A percentile compares a stretch with the other conserved stretches of the same genome.
Evolutionary conservation across 2,113 vertebrate genomes (phyloP).

Genomic region (Psittacula cyanocephala): DNA sequence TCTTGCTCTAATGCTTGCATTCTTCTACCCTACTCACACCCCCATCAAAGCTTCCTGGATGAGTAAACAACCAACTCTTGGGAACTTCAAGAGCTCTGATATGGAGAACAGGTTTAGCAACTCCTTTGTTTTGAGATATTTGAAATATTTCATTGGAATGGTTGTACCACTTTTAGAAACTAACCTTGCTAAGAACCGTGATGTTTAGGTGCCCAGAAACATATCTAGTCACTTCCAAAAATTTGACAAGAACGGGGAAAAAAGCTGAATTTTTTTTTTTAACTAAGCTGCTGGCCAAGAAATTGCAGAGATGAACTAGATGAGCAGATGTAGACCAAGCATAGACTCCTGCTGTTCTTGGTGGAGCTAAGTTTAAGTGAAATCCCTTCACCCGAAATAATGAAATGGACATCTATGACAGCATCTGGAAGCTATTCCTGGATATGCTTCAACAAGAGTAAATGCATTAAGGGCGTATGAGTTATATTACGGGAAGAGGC

Average conservation of each 20-base stretch:
- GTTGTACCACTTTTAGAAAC: background rate
- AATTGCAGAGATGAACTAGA: background rate
- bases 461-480: background rate
- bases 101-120: background rate
- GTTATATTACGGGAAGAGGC: background rate
- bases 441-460: constrained; percentile 32
- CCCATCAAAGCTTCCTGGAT: background rate
- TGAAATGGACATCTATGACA: constrained; percentile 47
- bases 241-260: background rate
- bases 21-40: background rate
- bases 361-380: constrained; percentile 25
- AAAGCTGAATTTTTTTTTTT: background rate
- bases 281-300: background rate
- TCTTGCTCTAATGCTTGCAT: background rate
- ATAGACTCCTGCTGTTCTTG: constrained; percentile 13
- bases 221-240: background rate
- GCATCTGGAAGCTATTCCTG: constrained; percentile 60
- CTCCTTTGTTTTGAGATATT: background rate
- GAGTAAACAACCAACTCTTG: background rate
- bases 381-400: constrained; percentile 48
- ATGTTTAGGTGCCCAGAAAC: background rate
- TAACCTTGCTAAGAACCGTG: background rate
- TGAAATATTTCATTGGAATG: background rate
- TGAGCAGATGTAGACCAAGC: constrained; percentile 20
- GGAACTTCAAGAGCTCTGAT: background rate